phyloP scores from a whole-genome alignment of 2,888 invertebrate genomes.

The Meteorus cinctellus region DNA sequence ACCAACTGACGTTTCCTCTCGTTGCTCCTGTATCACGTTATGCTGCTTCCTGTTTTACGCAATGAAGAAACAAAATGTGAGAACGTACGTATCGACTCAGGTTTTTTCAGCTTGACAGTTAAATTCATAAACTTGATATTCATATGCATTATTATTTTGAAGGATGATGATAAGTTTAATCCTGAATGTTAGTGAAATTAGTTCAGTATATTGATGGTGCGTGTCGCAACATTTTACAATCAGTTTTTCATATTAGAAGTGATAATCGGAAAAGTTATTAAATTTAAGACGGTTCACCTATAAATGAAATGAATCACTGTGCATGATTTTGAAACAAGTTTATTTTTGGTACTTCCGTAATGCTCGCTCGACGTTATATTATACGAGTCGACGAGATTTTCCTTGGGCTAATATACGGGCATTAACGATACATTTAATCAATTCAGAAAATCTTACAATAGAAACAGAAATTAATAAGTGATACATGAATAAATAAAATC shows the following conservation, averaged over 20 bases:
- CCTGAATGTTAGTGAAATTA: no score
- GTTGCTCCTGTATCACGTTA: constrained; percentile 8
- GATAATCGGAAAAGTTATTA: constrained; percentile 28
- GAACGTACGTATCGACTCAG: constrained; percentile 27
- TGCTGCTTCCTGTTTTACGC: constrained; percentile 41
- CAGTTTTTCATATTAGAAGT: background rate
- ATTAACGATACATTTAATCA: background rate
- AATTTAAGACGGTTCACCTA: constrained; percentile 15
- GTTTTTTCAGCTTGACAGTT: background rate
- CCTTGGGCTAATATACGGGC: background rate
- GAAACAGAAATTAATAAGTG: background rate
- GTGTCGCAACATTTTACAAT: no score
- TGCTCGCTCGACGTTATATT: constrained; percentile 13
- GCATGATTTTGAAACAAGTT: constrained; percentile 33
- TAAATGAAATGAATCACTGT: constrained; percentile 39
- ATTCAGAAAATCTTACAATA: background rate
- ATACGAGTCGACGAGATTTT: constrained; percentile 9
- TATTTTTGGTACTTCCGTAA: constrained; percentile 41
- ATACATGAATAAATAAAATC: background rate
- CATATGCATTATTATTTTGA: no score
- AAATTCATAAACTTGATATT: no score
- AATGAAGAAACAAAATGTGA: constrained; percentile 32
- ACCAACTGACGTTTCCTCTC: constrained; percentile 18
- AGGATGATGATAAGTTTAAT: no score
- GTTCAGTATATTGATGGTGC: no score